Conservation (phyloP, 2,888 invertebrate genomes). For the Tipula helvola region DNA sequence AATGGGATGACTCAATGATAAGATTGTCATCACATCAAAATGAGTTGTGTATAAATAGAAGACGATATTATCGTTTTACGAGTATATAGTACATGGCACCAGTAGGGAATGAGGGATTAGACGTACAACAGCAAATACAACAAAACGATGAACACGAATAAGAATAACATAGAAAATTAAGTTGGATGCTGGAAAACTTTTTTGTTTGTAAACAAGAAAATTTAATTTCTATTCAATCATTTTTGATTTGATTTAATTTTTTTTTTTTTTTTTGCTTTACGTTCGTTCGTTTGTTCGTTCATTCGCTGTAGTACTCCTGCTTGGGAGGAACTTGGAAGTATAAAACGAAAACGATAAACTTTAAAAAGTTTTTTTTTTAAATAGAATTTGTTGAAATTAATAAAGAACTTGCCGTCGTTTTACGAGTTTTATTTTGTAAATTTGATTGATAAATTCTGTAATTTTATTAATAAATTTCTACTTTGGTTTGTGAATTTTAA, state of each 20-base stretch:
- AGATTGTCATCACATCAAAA: conserved; percentile 4
- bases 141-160: neutral
- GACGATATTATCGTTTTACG: neutral
- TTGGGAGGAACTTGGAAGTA: neutral
- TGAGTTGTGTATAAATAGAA: neutral
- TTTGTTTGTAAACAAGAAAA: conserved; percentile 4
- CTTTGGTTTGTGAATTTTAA: neutral
- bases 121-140: neutral
- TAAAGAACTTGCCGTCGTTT: neutral
- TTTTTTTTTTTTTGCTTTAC: neutral
- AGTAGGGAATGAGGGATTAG: neutral
- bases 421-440: neutral
- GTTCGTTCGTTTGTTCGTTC: neutral
- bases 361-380: neutral
- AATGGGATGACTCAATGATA: neutral
- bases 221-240: conserved; percentile 4
- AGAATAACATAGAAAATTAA: neutral
- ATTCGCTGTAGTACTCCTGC: neutral
- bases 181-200: conserved; percentile 4
- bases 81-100: neutral
- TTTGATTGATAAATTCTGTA: neutral
- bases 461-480: neutral
- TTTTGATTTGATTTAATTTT: neutral
- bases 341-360: neutral
- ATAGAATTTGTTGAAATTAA: neutral